Conservation (phyloP, 2,113 vertebrate species). For the Dissostichus mawsoni region DNA sequence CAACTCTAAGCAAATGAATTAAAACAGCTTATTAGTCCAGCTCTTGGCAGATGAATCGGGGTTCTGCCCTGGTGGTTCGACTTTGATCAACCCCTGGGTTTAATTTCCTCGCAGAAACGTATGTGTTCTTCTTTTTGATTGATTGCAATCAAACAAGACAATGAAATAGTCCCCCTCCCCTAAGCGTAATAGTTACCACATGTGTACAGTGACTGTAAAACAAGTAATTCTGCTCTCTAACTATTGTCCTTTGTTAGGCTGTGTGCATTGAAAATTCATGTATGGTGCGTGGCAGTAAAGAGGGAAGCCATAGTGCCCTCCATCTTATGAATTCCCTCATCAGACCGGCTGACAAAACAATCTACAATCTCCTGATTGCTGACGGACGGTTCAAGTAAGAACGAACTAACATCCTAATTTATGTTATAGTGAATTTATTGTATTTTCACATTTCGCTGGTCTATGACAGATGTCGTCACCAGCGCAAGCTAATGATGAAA, state of each 20-base stretch:
- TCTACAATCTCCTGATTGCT: constrained; percentile 86
- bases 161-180: not conserved
- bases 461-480: constrained; percentile 3
- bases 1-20: constrained; percentile 45
- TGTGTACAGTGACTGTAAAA: constrained; percentile 1
- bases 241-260: constrained; percentile 78
- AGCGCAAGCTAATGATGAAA: not conserved
- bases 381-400: constrained; percentile 95
- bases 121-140: constrained; percentile 26
- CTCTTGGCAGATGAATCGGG: constrained; percentile 32
- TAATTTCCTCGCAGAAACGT: constrained; percentile 11
- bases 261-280: constrained; percentile 97
- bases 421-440: not conserved
- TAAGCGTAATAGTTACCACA: constrained; percentile 38
- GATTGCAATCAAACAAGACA: constrained; percentile 37
- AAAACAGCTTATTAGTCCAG: constrained; percentile 43
- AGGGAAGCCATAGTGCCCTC: constrained; percentile 93
- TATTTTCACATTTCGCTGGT: not conserved
- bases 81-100: constrained; percentile 42
- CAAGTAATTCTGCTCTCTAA: constrained; percentile 12
- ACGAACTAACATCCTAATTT: not conserved
- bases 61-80: constrained; percentile 17
- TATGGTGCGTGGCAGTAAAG: constrained; percentile 93
- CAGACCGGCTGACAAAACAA: constrained; percentile 87
- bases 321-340: constrained; percentile 92